These are phyloP conservation scores for Acanthopagrus latus DNA, from an alignment of 2,797 vertebrate species.

Conservation along the genomic window DNA sequence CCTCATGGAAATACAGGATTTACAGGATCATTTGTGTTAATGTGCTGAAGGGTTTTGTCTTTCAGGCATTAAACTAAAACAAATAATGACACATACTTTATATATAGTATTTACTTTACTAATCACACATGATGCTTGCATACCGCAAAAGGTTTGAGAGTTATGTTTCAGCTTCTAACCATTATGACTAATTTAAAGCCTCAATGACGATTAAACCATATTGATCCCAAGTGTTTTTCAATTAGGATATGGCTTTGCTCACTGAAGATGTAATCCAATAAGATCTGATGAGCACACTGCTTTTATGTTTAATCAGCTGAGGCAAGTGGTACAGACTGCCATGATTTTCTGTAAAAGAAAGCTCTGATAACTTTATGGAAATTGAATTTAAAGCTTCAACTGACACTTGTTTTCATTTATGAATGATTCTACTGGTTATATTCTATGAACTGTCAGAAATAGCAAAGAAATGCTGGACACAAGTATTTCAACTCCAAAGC, in stretches of 20 bases:
- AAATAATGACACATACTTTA: too few relatives aligned
- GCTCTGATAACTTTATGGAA: background rate
- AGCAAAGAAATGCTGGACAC: background rate
- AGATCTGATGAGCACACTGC: conserved; percentile 1
- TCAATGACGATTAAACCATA: background rate
- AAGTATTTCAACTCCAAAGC: background rate
- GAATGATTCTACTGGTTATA: background rate
- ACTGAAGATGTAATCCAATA: conserved; percentile 6
- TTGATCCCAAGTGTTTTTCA: conserved; percentile 19
- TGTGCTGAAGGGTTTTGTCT: background rate
- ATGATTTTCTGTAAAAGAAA: background rate
- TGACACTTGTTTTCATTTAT: background rate
- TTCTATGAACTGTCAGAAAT: background rate
- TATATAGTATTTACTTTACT: too few relatives aligned
- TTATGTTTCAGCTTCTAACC: background rate
- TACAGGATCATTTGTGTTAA: background rate
- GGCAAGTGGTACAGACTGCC: background rate
- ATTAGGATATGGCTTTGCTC: background rate
- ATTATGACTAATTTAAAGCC: conserved; percentile 6
- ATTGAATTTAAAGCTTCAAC: conserved; percentile 1
- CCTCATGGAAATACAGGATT: background rate
- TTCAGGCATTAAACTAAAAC: background rate
- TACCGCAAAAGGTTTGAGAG: background rate
- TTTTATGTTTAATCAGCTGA: background rate
- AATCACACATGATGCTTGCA: background rate